Base-by-base conservation (phyloP, 2,113 vertebrate genomes). In the Oreotrochilus melanogaster region DNA sequence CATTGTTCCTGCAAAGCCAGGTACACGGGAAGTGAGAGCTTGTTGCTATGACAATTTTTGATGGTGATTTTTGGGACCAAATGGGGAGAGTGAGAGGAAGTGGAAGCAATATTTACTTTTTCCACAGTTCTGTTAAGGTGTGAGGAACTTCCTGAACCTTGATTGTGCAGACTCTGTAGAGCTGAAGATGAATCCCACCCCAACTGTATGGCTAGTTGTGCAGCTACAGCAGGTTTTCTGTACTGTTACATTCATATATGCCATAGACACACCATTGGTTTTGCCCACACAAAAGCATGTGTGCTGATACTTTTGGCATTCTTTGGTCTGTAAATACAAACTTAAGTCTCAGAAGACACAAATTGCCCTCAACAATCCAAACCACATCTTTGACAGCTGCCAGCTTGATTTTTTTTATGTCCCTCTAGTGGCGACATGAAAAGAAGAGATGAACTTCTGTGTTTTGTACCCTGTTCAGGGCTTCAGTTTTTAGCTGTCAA, bases 391-490 rank as follows among this genome's bases (percentile, higher is more conserved):
- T 53, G 47, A 42, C 8, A 45, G 42, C 27, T 64, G 7, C 30
- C 51, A 25, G 11, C 27, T 73, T 65, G 6, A 6, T 5, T 33
- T 50, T 50, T 66, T 61, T 35, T 15, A 16, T 28, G 43, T 88
- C 76, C 84, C 86, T 91, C 84, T 95, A 91, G 73, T 89, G 92
- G 53, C 0, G 3, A 78, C n/a, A n/a, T 56, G 42, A 54, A 18
- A 54, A 92, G 28, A 37, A 17, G 3, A 39, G 12, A 15, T 22
- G 4, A 4, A 7, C 13, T 51, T 65, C 30, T 18, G 12, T 57
- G n/a, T 33, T 80, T 27, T 47, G 53, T 69, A 57, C 6, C 11
- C 22, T 47, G 25, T 43, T 65, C 51, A 13, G 39, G 39, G 9
- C 27, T 60, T 80, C 9, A 19, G 0, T 43, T 70, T 69, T 76